Conservation (phyloP, 2,113 vertebrate species). For the Phasianus colchicus region DNA sequence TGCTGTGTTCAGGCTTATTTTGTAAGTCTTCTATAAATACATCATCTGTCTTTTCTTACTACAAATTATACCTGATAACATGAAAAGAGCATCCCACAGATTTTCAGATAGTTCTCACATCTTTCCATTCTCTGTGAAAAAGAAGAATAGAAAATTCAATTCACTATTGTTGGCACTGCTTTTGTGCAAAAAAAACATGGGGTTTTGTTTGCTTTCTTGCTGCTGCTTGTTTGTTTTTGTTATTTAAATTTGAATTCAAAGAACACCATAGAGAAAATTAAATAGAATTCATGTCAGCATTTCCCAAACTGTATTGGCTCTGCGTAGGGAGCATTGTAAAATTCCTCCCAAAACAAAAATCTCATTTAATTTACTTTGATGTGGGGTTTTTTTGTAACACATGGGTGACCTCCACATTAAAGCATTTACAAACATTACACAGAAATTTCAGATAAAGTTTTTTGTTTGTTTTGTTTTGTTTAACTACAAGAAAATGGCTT, state of each 20-base stretch:
- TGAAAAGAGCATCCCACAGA: not conserved
- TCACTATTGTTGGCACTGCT: not conserved
- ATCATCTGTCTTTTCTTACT: not conserved
- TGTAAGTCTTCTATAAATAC: not conserved
- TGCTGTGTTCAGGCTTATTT: not conserved
- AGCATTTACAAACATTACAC: not conserved
- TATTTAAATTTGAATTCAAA: not conserved
- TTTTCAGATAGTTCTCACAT: not conserved
- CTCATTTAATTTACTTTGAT: slow-evolving; percentile 11
- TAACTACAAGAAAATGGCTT: not conserved
- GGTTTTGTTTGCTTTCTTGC: not conserved
- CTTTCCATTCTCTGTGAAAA: not conserved
- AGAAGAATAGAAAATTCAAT: not conserved
- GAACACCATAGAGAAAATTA: not conserved
- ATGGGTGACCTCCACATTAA: not conserved
- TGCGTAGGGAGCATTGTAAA: not conserved
- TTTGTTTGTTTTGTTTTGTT: not conserved
- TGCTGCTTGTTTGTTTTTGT: not conserved
- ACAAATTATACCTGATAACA: not conserved
- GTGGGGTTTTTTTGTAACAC: not conserved
- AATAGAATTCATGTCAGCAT: not conserved
- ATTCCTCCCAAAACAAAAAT: not conserved
- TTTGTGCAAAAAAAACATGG: not conserved
- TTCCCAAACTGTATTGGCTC: slow-evolving; percentile 27
- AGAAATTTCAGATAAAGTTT: not conserved